Base-by-base conservation (phyloP, 30 jellyfish, hydroid and myxozoan genomes). In the Chironex yamaguchii region DNA sequence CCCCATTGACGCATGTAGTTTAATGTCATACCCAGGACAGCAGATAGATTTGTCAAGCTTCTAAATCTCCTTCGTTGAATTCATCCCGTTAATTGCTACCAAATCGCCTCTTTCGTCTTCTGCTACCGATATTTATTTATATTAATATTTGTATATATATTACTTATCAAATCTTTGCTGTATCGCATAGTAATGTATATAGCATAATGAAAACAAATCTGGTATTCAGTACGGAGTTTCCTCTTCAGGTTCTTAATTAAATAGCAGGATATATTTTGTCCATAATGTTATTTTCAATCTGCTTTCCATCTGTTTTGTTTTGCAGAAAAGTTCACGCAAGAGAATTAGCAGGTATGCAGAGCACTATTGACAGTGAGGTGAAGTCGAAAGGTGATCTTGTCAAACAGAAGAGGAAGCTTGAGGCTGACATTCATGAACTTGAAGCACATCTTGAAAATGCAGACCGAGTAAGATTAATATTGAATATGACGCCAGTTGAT, bases 381-480 rank as follows among this genome's bases (percentile, higher is more conserved):
- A 86, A 76, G 49, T 48, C 62, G 71, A 86, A 86, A 72, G 76
- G 68, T 24, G 96, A 86, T 70, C 96, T 71, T 36, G 67, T 75
- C 48, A 65, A 90, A 26, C 77, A 71, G 80, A 86, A 86, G 49
- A 75, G 96, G 52, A 86, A 86, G 36, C 49, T 68, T n/a, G 96
- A 86, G 81, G 71, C 70, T 11, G 96, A 86, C 14, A 35, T 86
- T 6, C 48, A 76, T 20, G 96, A 86, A 27, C 23, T 86, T 1
- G 96, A 86, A 51, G 96, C 85, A 1, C 96, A 86, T 0, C 76
- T 86, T 26, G 96, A 86, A 24, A 86, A 86, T 65, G 86, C 90
- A 4, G 96, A 86, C 4, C 64, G 90, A 54, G 96, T 86, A 48
- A 74, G 72, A 28, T 6, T 42, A n/a, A n/a, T n/a, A n/a, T n/a